Evolutionary conservation across 2,113 vertebrate genomes (phyloP), one percentile per base, ranked within the genome.

Genomic region (Hemibagrus wyckioides): DNA sequence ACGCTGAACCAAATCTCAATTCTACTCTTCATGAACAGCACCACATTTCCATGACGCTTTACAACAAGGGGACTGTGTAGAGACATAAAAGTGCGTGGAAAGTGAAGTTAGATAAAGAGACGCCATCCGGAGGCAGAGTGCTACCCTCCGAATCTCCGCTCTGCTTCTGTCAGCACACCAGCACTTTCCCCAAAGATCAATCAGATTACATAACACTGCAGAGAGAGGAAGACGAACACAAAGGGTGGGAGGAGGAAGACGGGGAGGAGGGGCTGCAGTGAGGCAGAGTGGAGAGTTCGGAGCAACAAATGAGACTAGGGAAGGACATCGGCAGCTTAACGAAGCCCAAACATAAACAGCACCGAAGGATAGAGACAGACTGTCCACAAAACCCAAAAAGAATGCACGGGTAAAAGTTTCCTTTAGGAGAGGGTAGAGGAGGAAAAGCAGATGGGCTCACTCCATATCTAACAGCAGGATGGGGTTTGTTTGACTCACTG

Each of bases 181-280:
- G 81, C 92, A 90, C 89, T 92, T 91, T 92, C 91, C 87, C 88
- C 88, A 89, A 85, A 88, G 90, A 94, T 93, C 92, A 92, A 90
- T 94, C 92, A 94, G 92, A 92, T 94, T 94, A 93, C 90, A 93
- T 94, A 94, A 94, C 91, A 92, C 93, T 94, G 93, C 89, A 84
- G 89, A 80, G 80, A 83, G 80, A 85, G 92, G 91, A 87, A 90
- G 90, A 87, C 39, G 80, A 59, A 88, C 89, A 39, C 1, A 88
- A 82, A 69, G 89, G 25, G 89, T 79, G 61, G 77, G 30, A 76
- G 39, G 33, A 54, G 57, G 82, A 69, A 61, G 44, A 85, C 8
- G 33, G 69, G 71, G 28, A 77, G 63, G 8, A 44, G 56, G 79
- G 44, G 44, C 69, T 67, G 69, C 84, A 76, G 82, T 50, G 50